These are phyloP conservation scores for Lacanobia wlatinum DNA, from an alignment of 2,888 invertebrate genomes.

Conservation along the genomic window DNA sequence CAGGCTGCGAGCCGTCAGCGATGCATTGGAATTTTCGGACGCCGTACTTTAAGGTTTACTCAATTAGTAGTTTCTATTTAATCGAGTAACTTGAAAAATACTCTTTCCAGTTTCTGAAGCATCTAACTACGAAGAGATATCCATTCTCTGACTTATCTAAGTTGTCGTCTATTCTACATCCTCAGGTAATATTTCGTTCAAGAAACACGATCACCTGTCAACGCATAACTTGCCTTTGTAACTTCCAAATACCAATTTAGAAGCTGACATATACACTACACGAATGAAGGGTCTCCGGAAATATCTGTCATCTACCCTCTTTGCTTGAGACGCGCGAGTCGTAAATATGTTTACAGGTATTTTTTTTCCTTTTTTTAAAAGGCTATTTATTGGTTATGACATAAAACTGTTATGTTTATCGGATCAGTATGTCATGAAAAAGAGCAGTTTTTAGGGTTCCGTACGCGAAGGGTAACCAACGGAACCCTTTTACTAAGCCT, in stretches of 20 bases:
- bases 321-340: slow-evolving; percentile 1
- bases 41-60: too few relatives aligned
- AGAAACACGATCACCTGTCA: slow-evolving; percentile 26
- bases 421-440: neutral
- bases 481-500: too few relatives aligned
- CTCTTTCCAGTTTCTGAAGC: too few relatives aligned
- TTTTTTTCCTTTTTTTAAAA: neutral
- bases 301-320: slow-evolving; percentile 29
- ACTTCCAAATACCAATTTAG: slow-evolving; percentile 39
- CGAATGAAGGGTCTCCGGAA: slow-evolving; percentile 5
- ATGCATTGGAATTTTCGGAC: too few relatives aligned
- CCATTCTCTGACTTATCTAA: neutral
- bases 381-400: slow-evolving; percentile 1
- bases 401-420: slow-evolving; percentile 2
- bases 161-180: neutral
- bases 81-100: too few relatives aligned
- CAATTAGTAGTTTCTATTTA: too few relatives aligned
- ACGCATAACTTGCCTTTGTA: slow-evolving; percentile 20
- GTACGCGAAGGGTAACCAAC: too few relatives aligned
- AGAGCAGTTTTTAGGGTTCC: too few relatives aligned
- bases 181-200: neutral
- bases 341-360: slow-evolving; percentile 10
- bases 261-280: slow-evolving; percentile 24
- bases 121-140: neutral
- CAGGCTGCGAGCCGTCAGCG: too few relatives aligned